Base-by-base conservation (phyloP, 35 echinoderm and acorn worm genomes). In the Diadema setosum region DNA sequence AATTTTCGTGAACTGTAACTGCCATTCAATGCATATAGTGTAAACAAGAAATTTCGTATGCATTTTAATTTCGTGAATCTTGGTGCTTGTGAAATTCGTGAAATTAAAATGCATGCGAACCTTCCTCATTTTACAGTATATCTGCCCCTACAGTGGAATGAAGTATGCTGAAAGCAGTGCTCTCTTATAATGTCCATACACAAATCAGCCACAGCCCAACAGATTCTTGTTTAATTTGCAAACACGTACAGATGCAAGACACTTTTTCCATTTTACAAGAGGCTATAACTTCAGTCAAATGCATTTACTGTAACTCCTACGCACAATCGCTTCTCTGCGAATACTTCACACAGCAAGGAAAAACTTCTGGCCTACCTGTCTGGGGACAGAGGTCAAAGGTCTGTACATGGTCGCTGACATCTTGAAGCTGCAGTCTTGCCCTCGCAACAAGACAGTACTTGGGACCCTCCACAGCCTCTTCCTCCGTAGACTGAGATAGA, bases 361-460 rank as follows among this genome's bases (percentile, higher is more conserved):
- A 20, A 9, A 26, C 23, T 39, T 0, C 42, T 57, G 5, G 32
- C 88, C 61, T 84, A 92, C 96, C 86, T 55, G 73, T 80, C 35
- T 94, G 89, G 24, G 93, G n/a, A 27, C 30, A 56, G 33, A 99
- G 48, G 41, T 91, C 93, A 81, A 95, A 93, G 24, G 90, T 99
- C 93, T 99, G 93, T 1, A 90, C 86, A 16, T 81, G 57, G 60
- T 90, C 80, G 35, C 91, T 90, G 57, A 90, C 86, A 89, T 99
- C 89, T 21, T 94, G 73, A 76, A 99, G 46, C 76, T 65, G 87
- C 2, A 99, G 90, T 67, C 85, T 99, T 17, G 92, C 82, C 33
- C 82, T 86, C 16, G 92, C 96, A 2, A 99, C 96, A 14, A 99
- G 40, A 20, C 81, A 88, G 70, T 95, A 99, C 43, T 88, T 82